These are phyloP conservation scores for Epistrophella euchroma DNA, from an alignment of 2,888 invertebrate genomes.

Conservation along the genomic window DNA sequence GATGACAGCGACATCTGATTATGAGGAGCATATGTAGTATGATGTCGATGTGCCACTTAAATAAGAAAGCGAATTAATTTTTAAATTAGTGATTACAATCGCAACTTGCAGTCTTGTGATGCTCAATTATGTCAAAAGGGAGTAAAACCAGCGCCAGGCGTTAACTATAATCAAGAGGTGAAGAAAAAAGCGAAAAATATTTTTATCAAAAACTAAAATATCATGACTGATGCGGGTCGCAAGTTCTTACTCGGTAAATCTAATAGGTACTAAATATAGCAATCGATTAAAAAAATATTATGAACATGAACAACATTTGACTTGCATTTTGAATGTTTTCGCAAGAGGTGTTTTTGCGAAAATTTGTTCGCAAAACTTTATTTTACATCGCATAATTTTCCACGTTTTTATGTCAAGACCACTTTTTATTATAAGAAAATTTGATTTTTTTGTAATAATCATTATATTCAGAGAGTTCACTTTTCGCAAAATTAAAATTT, in stretches of 20 bases:
- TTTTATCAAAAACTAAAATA: not conserved
- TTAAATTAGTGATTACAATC: conserved; percentile 60
- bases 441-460: too few species aligned
- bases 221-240: not conserved
- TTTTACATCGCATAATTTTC: too few species aligned
- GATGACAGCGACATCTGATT: conserved; percentile 21
- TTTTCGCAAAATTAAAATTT: too few species aligned
- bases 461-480: too few species aligned
- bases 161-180: conserved; percentile 25
- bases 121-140: conserved; percentile 5
- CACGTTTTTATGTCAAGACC: too few species aligned
- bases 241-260: not conserved
- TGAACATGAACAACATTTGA: too few species aligned
- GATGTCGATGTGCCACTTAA: conserved; percentile 37
- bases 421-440: too few species aligned
- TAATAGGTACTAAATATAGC: too few species aligned
- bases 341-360: too few species aligned
- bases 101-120: not conserved
- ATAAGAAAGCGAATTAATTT: conserved; percentile 53
- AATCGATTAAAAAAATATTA: too few species aligned
- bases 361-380: too few species aligned
- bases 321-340: too few species aligned
- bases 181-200: not conserved
- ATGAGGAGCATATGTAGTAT: conserved; percentile 1
- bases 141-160: conserved; percentile 56